Evolutionary conservation across 2,888 invertebrate genomes (phyloP).

Genomic region (Aleiodes testaceus): DNA sequence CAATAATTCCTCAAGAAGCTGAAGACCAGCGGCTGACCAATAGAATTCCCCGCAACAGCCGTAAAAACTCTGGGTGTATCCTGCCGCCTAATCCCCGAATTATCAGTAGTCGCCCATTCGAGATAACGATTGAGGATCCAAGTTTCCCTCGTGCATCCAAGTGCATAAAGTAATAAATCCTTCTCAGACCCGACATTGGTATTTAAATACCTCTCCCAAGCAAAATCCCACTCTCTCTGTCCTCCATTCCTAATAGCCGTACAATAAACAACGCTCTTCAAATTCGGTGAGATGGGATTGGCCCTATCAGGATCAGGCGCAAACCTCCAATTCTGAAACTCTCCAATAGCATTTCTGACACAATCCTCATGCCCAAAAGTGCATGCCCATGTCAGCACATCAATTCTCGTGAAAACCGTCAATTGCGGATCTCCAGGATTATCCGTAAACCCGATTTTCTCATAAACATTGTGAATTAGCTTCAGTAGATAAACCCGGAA

Average conservation of each 20-base stretch:
- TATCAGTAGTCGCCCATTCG: slow-evolving; percentile 82
- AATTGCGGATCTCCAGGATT: slow-evolving; percentile 79
- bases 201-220: slow-evolving; percentile 84
- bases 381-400: slow-evolving; percentile 84
- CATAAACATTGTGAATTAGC: slow-evolving; percentile 80
- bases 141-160: slow-evolving; percentile 88
- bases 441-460: slow-evolving; percentile 82
- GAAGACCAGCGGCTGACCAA: slow-evolving; percentile 88
- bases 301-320: slow-evolving; percentile 81
- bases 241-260: slow-evolving; percentile 88
- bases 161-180: slow-evolving; percentile 82
- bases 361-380: slow-evolving; percentile 84
- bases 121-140: slow-evolving; percentile 88
- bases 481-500: slow-evolving; percentile 82
- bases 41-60: slow-evolving; percentile 82
- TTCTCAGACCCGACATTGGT: slow-evolving; percentile 89
- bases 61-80: slow-evolving; percentile 86
- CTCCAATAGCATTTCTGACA: slow-evolving; percentile 80
- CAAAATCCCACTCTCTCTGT: slow-evolving; percentile 91
- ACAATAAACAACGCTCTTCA: slow-evolving; percentile 89
- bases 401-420: slow-evolving; percentile 81
- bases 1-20: slow-evolving; percentile 86
- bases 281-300: slow-evolving; percentile 88
- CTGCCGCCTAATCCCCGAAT: slow-evolving; percentile 87
- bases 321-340: slow-evolving; percentile 85